A percentile compares a stretch with the other conserved stretches of the same genome.
Evolutionary conservation across 2,888 invertebrate species (phyloP).

Genomic region (Cantharis flavilabris): DNA sequence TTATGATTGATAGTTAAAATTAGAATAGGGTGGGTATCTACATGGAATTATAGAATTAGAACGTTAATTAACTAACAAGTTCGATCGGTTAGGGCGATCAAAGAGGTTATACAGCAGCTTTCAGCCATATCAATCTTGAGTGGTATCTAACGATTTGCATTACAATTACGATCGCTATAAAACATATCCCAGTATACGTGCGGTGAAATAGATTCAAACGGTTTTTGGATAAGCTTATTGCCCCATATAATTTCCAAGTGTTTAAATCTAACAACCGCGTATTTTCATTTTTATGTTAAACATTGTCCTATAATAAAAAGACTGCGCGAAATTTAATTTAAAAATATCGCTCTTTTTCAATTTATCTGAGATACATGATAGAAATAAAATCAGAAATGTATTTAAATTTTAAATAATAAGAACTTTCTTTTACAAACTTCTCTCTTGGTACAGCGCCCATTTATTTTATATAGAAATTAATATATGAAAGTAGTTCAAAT

Average conservation of each 20-base stretch:
- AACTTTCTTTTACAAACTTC: background rate
- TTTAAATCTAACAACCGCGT: background rate
- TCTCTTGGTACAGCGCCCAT: background rate
- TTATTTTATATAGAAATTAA: conserved; percentile 8
- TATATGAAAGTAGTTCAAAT: conserved; percentile 16
- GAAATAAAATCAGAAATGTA: background rate
- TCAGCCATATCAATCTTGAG: background rate
- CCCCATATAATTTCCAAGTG: background rate
- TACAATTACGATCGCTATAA: background rate
- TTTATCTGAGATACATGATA: background rate
- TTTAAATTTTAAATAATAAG: background rate
- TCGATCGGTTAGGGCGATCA: background rate
- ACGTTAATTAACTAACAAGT: background rate
- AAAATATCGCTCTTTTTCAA: background rate
- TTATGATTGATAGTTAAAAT: too few species aligned
- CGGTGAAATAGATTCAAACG: background rate
- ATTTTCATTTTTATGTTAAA: background rate
- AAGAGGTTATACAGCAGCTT: background rate
- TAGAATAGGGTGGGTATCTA: background rate
- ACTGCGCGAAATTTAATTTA: background rate
- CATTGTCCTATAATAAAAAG: background rate
- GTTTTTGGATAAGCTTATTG: background rate
- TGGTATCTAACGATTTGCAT: background rate
- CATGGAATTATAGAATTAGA: background rate
- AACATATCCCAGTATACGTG: background rate